Base-by-base conservation (phyloP, 2,797 vertebrate species). In the Mus spretus region DNA sequence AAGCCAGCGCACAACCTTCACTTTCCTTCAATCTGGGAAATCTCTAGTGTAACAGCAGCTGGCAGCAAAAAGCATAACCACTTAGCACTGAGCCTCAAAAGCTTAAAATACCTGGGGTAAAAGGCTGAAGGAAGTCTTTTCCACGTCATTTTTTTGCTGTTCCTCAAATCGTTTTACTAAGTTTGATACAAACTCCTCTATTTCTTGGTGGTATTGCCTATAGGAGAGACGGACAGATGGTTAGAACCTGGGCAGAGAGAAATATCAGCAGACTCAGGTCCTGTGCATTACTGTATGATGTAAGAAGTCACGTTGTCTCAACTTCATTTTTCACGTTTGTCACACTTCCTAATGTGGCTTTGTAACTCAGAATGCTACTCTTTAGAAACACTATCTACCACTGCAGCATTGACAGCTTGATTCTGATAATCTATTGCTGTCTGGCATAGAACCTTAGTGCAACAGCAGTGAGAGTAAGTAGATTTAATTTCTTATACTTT, bases 131-230 rank as follows among this genome's bases (percentile, higher is more conserved):
- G 98, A 98, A 0, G 98, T 98, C 88, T 98, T 98, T 97, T 99
- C 99, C 83, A 98, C 98, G 70, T 99, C 99, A 94, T 97, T 95
- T 95, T 96, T 99, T 96, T 98, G 98, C 72, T 98, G 98, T 77
- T 99, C 99, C 95, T 99, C 99, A 2, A 99, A 99, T 97, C 99
- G 99, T 96, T 99, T 98, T 98, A 99, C 98, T 97, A 99, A 98
- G 97, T 92, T 98, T 97, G 98, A 99, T 97, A 99, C 97, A 98
- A 98, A 99, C 96, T 99, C 99, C 98, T 99, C 99, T 96, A 99
- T 99, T 98, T 99, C 99, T 98, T 99, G 99, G 97, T 99, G 99
- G 97, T 99, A 99, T 19, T 99, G 98, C 98, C 99, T 99, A 95
- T 20, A 75, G 70, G 28, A 72, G 77, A 96, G 92, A 55, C 5